A percentile compares a stretch with the other conserved stretches of the same genome.
Evolutionary conservation across 2,797 vertebrate species (phyloP).

Genomic region (Thamnophis elegans): DNA sequence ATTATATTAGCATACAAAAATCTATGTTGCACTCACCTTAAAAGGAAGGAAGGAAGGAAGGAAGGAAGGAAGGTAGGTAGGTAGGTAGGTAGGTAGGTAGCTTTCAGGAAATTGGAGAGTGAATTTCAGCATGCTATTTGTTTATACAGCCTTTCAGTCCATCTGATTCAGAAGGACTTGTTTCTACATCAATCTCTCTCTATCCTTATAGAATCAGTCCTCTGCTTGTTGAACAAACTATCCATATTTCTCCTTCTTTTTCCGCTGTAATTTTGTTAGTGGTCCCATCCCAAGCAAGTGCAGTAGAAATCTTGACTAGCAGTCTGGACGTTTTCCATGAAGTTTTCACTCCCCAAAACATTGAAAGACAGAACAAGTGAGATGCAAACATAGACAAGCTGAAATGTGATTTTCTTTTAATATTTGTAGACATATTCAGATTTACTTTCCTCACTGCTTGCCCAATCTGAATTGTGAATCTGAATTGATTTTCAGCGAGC

Average conservation of each 20-base stretch:
- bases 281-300: conserved; percentile 23
- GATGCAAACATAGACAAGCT: background rate
- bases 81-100: background rate
- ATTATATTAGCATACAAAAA: too few species aligned
- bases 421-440: conserved; percentile 19
- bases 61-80: too few species aligned
- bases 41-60: too few species aligned
- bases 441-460: background rate
- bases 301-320: conserved; percentile 28
- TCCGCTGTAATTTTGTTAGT: background rate
- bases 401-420: background rate
- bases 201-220: background rate
- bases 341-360: background rate
- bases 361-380: background rate
- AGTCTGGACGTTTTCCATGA: conserved; percentile 17
- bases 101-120: background rate
- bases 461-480: conserved; percentile 16
- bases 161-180: background rate
- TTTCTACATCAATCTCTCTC: background rate
- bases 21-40: too few species aligned
- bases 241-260: background rate
- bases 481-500: conserved; percentile 12
- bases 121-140: background rate
- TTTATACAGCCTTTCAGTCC: background rate
- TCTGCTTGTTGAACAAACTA: background rate